phyloP scores from a whole-genome alignment of 2,888 invertebrate genomes.

The Eugnorisma glareosa region DNA sequence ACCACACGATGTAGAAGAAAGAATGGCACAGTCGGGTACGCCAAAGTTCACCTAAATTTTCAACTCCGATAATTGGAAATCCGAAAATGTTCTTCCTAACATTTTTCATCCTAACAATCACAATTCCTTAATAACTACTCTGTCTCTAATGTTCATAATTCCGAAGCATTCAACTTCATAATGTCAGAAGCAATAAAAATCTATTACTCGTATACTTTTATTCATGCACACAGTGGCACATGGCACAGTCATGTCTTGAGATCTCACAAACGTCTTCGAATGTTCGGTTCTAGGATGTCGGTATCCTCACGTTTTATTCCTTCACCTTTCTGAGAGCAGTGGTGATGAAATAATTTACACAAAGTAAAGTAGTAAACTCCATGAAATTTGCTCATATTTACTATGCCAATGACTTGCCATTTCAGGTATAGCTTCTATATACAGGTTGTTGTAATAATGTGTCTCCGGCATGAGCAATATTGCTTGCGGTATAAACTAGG shows the following conservation, averaged over 20 bases:
- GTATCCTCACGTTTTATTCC: background rate
- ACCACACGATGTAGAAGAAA: no score
- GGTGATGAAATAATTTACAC: background rate
- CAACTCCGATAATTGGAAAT: no score
- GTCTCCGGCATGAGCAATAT: slow-evolving; percentile 3
- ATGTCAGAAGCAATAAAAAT: no score
- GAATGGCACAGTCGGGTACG: no score
- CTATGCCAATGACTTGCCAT: slow-evolving; percentile 21
- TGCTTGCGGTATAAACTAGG: slow-evolving; percentile 17
- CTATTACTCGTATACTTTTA: no score
- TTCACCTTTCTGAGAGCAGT: background rate
- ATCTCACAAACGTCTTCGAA: background rate
- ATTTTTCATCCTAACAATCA: no score
- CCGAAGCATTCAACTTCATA: no score
- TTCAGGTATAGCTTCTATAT: slow-evolving; percentile 27
- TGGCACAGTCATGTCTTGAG: background rate
- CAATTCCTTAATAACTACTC: no score
- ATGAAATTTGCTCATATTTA: slow-evolving; percentile 23
- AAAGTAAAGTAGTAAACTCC: background rate
- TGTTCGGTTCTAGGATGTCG: background rate
- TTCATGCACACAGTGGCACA: no score
- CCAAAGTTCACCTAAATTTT: no score
- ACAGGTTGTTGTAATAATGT: slow-evolving; percentile 10
- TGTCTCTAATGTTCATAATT: no score
- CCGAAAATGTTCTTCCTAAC: no score